Evolutionary conservation across 2,797 vertebrate species (phyloP), one percentile per base, ranked within the genome.

Genomic region (Adelosebastes latens): DNA sequence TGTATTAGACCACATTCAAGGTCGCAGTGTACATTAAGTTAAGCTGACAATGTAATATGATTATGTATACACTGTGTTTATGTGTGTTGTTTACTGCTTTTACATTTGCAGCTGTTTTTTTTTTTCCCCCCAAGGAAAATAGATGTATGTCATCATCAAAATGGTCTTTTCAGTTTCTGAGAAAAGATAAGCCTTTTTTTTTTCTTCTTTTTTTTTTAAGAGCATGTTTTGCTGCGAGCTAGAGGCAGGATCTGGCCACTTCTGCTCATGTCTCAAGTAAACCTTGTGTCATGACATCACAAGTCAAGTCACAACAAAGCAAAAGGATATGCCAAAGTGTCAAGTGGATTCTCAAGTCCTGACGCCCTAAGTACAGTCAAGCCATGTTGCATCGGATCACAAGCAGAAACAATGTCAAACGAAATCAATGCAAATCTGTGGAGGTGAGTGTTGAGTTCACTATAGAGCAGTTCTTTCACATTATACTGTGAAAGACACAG

Each of bases 1-100:
- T 79, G 31, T 58, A 81, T 46, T 83, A 75, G 59, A 84, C 74
- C 74, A 77, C 79, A 86, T 68, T 77, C 71, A 88, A 83, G 77
- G 76, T 83, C 79, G 79, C 59, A 87, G 49, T 34, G 46, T 83
- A 70, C 68, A 83, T 71, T 71, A 85, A 66, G 71, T 73, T 68
- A 81, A 83, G 65, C 62, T 65, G 36, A 56, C n/a, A 63, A 9
- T 77, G 52, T 70, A 80, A 80, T 63, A 76, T 75, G 16, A 66
- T 66, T 55, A 83, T 59, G n/a, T 65, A 73, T 36, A 67, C 64
- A 83, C 65, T 77, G 53, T 70, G 58, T 72, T 74, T 72, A 32
- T 70, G 25, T 42, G 59, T 72, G 10, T 32, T 70, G 31, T 71
- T 65, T 69, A 46, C 64, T 22, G 56, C 49, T 56, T 62, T 74